A percentile compares a stretch with the other conserved stretches of the same genome.
Conservation (phyloP, 2,797 vertebrate species). For the Gymnodraco acuticeps region DNA sequence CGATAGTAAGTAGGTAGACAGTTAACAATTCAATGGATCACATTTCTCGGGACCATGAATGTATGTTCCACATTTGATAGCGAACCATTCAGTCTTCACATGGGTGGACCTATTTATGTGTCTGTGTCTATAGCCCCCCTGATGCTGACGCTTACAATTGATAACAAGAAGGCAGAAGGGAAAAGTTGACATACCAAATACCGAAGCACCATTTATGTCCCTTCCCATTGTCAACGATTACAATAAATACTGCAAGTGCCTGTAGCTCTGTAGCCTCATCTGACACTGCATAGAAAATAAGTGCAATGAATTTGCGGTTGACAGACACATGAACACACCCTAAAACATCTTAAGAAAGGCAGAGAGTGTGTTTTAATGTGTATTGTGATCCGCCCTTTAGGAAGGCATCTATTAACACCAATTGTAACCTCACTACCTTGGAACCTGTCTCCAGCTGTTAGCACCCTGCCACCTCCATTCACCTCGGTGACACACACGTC, state of each 20-base stretch:
- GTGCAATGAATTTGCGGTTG: slow-evolving; percentile 13
- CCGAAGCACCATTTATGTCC: neutral
- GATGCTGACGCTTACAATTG: too few species aligned
- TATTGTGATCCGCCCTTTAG: slow-evolving; percentile 74
- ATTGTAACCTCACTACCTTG: slow-evolving; percentile 77
- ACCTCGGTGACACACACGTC: slow-evolving; percentile 64
- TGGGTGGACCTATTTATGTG: too few species aligned
- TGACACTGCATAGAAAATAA: slow-evolving; percentile 1
- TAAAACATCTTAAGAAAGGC: slow-evolving; percentile 19
- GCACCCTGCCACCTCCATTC: slow-evolving; percentile 74
- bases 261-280: slow-evolving; percentile 4
- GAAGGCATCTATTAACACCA: slow-evolving; percentile 81
- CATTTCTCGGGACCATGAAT: too few species aligned
- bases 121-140: too few species aligned
- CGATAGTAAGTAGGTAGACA: too few species aligned
- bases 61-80: too few species aligned
- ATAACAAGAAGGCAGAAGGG: too few species aligned
- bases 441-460: slow-evolving; percentile 75
- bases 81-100: too few species aligned
- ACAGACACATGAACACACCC: slow-evolving; percentile 32
- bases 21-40: too few species aligned
- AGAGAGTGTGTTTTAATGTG: slow-evolving; percentile 58
- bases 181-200: neutral
- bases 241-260: neutral
- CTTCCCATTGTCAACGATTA: neutral